phyloP scores from a whole-genome alignment of 1,140 invertebrate genomes.

The Cyphomyrmex costatus region DNA sequence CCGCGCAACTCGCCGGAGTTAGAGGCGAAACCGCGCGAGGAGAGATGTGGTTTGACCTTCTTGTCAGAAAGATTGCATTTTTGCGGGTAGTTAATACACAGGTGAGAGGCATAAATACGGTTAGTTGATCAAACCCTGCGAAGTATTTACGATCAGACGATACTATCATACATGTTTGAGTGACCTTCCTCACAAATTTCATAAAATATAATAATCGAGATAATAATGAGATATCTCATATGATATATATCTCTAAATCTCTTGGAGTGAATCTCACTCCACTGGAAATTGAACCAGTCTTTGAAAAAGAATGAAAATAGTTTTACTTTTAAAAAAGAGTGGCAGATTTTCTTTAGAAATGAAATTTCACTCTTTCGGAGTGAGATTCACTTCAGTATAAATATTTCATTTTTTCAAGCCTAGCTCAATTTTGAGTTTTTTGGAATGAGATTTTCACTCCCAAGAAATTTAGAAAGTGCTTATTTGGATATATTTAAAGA shows the following conservation, averaged over 20 bases:
- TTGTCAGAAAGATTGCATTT: constrained; percentile 26
- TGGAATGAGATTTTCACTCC: too few relatives aligned
- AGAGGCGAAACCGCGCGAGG: constrained; percentile 37
- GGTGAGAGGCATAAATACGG: neutral
- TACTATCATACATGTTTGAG: neutral
- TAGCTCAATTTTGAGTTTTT: too few relatives aligned
- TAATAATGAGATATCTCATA: neutral
- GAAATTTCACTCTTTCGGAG: too few relatives aligned
- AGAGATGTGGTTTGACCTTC: constrained; percentile 41
- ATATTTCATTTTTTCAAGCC: too few relatives aligned
- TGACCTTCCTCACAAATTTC: neutral
- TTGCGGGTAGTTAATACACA: constrained; percentile 16
- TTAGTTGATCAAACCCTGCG: neutral
- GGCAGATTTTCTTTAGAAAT: too few relatives aligned
- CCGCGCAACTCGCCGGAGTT: constrained; percentile 22
- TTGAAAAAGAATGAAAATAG: too few relatives aligned
- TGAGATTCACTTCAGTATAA: too few relatives aligned
- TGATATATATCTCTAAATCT: too few relatives aligned
- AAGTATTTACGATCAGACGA: neutral
- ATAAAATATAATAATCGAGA: neutral
- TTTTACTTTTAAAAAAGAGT: too few relatives aligned
- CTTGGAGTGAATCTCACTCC: too few relatives aligned
- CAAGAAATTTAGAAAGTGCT: neutral
- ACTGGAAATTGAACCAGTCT: too few relatives aligned
- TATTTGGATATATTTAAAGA: neutral